Conservation (phyloP, 2,888 invertebrate species). For the Tillus elongatus region DNA sequence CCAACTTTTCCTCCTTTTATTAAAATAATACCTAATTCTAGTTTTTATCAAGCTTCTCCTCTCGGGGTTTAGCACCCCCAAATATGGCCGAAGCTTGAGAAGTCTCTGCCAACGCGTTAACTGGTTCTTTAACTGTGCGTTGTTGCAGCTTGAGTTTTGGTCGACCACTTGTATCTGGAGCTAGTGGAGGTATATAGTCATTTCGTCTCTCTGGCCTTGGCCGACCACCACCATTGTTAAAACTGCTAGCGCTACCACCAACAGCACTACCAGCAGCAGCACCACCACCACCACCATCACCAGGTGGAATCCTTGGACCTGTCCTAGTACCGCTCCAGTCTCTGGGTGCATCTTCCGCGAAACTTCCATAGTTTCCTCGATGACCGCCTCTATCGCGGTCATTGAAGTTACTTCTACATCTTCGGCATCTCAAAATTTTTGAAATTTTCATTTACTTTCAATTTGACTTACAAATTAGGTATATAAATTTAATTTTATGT, state of each 20-base stretch:
- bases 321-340: slow-evolving; percentile 25
- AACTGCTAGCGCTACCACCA: too few relatives aligned
- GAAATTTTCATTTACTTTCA: too few relatives aligned
- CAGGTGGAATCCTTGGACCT: slow-evolving; percentile 16
- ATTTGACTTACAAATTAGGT: too few relatives aligned
- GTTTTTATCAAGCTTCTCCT: slow-evolving; percentile 50
- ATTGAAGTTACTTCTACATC: too few relatives aligned
- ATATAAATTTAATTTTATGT: too few relatives aligned
- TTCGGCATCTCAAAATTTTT: too few relatives aligned
- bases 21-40: slow-evolving; percentile 16
- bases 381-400: slow-evolving; percentile 44
- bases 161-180: slow-evolving; percentile 59
- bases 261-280: slow-evolving; percentile 20
- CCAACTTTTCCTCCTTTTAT: not conserved
- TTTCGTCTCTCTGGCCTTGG: slow-evolving; percentile 32
- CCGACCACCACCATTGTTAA: too few relatives aligned
- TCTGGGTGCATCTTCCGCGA: slow-evolving; percentile 41
- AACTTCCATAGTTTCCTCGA: slow-evolving; percentile 45
- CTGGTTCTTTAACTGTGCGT: slow-evolving; percentile 76
- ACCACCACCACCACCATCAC: slow-evolving; percentile 25
- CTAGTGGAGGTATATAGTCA: slow-evolving; percentile 35
- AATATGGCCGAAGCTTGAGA: slow-evolving; percentile 85
- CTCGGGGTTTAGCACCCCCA: slow-evolving; percentile 88
- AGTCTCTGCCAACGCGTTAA: slow-evolving; percentile 78
- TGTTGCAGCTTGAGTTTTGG: slow-evolving; percentile 78